A percentile compares a stretch with the other conserved stretches of the same genome.
These are phyloP conservation scores for Bombyx mandarina DNA, from an alignment of 1,140 invertebrate genomes.

Conservation along the genomic window DNA sequence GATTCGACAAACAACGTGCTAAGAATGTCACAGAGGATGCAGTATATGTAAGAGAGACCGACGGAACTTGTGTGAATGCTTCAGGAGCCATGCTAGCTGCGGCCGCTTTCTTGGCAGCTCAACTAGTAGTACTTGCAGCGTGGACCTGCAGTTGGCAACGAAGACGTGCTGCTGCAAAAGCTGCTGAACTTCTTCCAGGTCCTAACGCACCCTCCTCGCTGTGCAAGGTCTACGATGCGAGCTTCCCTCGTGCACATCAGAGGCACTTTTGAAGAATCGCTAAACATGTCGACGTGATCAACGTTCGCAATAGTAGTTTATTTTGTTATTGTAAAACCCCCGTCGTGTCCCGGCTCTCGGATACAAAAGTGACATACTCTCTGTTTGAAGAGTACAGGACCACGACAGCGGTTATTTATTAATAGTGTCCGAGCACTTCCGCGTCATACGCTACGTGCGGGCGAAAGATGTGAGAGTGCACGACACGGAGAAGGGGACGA, in stretches of 20 bases:
- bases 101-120: slow-evolving; percentile 85
- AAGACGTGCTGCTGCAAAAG: slow-evolving; percentile 75
- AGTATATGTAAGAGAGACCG: slow-evolving; percentile 72
- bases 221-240: slow-evolving; percentile 89
- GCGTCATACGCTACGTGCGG: slow-evolving; percentile 38
- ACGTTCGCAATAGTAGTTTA: slow-evolving; percentile 65
- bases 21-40: slow-evolving; percentile 70
- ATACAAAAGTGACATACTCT: slow-evolving; percentile 28
- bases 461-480: slow-evolving; percentile 28
- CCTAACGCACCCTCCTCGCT: slow-evolving; percentile 76
- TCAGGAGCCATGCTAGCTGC: slow-evolving; percentile 84
- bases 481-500: slow-evolving; percentile 67
- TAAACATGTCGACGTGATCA: slow-evolving; percentile 48
- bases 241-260: slow-evolving; percentile 79
- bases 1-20: slow-evolving; percentile 77
- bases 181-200: slow-evolving; percentile 59
- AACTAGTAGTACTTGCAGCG: slow-evolving; percentile 84
- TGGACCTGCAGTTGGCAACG: slow-evolving; percentile 90
- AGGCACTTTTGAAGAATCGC: slow-evolving; percentile 80
- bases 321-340: slow-evolving; percentile 57
- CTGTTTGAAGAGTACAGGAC: slow-evolving; percentile 40
- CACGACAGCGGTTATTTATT: slow-evolving; percentile 58
- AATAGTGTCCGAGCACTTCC: slow-evolving; percentile 40
- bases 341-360: slow-evolving; percentile 51
- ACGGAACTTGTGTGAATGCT: slow-evolving; percentile 80